Conservation (phyloP, 1,140 invertebrate species). For the Tetramorium simillimum region DNA sequence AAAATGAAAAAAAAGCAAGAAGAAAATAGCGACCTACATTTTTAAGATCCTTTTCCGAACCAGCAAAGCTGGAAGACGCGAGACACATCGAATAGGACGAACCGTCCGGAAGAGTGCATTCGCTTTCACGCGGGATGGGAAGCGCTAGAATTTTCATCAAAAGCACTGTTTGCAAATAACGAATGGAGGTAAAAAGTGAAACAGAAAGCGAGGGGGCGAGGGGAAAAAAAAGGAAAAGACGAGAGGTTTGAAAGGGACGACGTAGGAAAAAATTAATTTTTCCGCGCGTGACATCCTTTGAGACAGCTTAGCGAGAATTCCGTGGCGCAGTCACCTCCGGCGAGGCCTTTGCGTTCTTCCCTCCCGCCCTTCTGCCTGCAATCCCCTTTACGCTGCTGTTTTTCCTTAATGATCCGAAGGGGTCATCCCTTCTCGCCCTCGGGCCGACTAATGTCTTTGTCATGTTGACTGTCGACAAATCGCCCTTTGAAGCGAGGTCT, state of each 20-base stretch:
- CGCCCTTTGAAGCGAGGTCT: slow-evolving; percentile 76
- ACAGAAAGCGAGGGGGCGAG: background rate
- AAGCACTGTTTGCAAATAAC: slow-evolving; percentile 57
- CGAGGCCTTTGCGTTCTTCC: background rate
- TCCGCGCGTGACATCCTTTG: slow-evolving; percentile 77
- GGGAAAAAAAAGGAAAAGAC: background rate
- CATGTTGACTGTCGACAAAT: slow-evolving; percentile 83
- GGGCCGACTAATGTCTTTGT: slow-evolving; percentile 81
- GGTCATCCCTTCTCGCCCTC: slow-evolving; percentile 46
- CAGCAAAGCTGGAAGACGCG: background rate
- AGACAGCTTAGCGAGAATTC: slow-evolving; percentile 78
- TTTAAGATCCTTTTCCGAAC: background rate
- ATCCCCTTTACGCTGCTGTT: background rate
- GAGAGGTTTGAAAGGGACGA: background rate
- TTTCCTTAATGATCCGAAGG: slow-evolving; percentile 76
- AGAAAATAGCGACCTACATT: slow-evolving; percentile 2
- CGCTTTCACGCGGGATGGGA: background rate
- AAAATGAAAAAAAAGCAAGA: background rate
- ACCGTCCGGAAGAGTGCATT: slow-evolving; percentile 11
- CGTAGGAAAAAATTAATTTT: slow-evolving; percentile 79
- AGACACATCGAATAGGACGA: background rate
- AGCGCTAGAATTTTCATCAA: slow-evolving; percentile 17
- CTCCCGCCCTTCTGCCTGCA: background rate
- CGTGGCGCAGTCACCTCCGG: slow-evolving; percentile 65
- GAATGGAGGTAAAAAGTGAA: background rate